Percentiles rank a stretch among this genome's conserved stretches.
These are phyloP conservation scores for Leptinotarsa tumamoca DNA, from an alignment of 2,888 invertebrate genomes.

Conservation along the genomic window DNA sequence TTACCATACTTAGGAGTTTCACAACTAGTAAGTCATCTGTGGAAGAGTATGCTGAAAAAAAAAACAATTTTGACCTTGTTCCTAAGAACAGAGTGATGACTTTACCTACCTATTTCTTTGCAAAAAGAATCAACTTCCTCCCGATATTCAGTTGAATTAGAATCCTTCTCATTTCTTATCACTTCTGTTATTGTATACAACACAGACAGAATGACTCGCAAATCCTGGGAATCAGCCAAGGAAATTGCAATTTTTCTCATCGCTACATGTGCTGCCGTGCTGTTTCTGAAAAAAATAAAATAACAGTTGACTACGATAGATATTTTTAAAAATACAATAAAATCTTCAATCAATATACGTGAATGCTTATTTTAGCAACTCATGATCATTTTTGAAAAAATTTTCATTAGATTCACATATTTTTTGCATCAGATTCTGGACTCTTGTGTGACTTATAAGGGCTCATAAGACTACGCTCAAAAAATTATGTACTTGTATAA, in stretches of 20 bases:
- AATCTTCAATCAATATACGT: no score
- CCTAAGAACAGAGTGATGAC: no score
- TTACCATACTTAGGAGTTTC: constrained; percentile 95
- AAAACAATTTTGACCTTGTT: not conserved
- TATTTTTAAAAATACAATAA: no score
- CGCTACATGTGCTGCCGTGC: constrained; percentile 78
- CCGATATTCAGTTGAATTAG: constrained; percentile 65
- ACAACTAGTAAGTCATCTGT: constrained; percentile 89
- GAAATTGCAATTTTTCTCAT: constrained; percentile 84
- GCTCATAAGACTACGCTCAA: no score
- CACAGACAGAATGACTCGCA: constrained; percentile 92
- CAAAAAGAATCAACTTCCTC: constrained; percentile 70
- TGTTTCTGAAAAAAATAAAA: constrained; percentile 68
- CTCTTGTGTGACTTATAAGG: no score
- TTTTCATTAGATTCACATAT: no score
- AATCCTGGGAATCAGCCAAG: constrained; percentile 89
- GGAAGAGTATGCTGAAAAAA: constrained; percentile 66
- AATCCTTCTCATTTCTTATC: constrained; percentile 79
- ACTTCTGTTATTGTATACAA: constrained; percentile 96
- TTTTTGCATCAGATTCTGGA: no score
- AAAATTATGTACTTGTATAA: no score
- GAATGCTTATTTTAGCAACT: no score
- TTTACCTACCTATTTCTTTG: constrained; percentile 67
- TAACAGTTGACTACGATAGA: no score
- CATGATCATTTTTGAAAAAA: no score